phyloP scores from a whole-genome alignment of 1,140 invertebrate species.

The Musca domestica region DNA sequence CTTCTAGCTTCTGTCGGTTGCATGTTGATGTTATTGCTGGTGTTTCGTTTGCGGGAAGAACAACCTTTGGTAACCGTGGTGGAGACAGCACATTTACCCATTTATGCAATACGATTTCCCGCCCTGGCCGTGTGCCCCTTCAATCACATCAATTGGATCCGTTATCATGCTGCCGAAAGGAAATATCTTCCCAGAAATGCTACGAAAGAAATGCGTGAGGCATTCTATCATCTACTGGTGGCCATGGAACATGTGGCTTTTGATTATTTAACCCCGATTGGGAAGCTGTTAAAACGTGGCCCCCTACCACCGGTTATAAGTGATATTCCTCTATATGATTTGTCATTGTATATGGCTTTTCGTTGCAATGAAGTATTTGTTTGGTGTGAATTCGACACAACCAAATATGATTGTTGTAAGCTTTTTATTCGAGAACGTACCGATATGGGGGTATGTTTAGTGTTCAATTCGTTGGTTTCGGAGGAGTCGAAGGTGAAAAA shows the following conservation, averaged over 20 bases:
- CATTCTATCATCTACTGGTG: constrained; percentile 31
- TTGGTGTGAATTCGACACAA: constrained; percentile 37
- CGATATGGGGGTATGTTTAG: constrained; percentile 37
- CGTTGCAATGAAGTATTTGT: constrained; percentile 43
- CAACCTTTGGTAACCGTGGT: constrained; percentile 55
- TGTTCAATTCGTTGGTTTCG: constrained; percentile 45
- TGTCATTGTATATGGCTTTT: constrained; percentile 37
- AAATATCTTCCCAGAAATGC: constrained; percentile 33
- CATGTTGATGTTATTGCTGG: too few species aligned
- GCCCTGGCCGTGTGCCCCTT: constrained; percentile 63
- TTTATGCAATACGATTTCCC: constrained; percentile 67
- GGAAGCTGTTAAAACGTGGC: too few species aligned
- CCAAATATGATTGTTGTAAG: constrained; percentile 37
- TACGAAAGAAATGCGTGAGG: constrained; percentile 21
- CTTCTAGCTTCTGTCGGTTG: too few species aligned
- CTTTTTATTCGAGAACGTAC: constrained; percentile 38
- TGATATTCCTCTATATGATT: too few species aligned
- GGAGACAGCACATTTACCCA: constrained; percentile 64
- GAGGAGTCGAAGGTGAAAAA: constrained; percentile 37
- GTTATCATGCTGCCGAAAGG: constrained; percentile 29
- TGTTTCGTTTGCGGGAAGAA: too few species aligned
- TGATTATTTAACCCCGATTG: constrained; percentile 29
- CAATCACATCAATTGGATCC: constrained; percentile 42
- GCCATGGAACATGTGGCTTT: constrained; percentile 32
- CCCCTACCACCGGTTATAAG: too few species aligned